A percentile compares a stretch with the other conserved stretches of the same genome.
These are phyloP conservation scores for Dioctria linearis DNA, from an alignment of 2,888 invertebrate species.

Conservation along the genomic window DNA sequence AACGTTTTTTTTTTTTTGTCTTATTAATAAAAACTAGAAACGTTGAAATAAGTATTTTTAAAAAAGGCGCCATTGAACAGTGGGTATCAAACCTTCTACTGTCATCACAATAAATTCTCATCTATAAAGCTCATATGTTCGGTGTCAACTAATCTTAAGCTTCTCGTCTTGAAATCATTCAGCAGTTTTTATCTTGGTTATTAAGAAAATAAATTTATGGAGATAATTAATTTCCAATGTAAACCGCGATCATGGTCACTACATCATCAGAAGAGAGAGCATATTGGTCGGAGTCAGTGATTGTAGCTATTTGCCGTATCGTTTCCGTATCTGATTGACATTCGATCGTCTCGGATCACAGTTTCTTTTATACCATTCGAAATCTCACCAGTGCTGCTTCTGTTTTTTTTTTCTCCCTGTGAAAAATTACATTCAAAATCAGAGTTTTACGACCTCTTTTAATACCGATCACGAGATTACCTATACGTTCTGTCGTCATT, in stretches of 20 bases:
- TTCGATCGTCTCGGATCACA: slow-evolving; percentile 15
- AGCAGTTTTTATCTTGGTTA: slow-evolving; percentile 12
- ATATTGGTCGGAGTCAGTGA: no score
- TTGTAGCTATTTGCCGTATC: background rate
- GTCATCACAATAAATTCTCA: background rate
- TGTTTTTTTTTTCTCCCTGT: background rate
- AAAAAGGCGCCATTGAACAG: background rate
- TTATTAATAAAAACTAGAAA: slow-evolving; percentile 10
- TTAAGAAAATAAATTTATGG: slow-evolving; percentile 24
- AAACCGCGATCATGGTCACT: slow-evolving; percentile 4
- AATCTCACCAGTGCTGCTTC: background rate
- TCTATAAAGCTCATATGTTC: background rate
- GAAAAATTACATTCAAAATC: slow-evolving; percentile 3
- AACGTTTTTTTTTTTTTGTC: background rate
- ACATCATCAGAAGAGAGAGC: background rate
- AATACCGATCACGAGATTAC: slow-evolving; percentile 4
- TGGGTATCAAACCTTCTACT: background rate
- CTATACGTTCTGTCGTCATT: slow-evolving; percentile 3
- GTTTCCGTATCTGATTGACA: slow-evolving; percentile 36
- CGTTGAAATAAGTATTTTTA: background rate
- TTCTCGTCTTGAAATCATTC: slow-evolving; percentile 20
- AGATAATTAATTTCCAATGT: slow-evolving; percentile 26
- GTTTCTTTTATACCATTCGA: background rate
- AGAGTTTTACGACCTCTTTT: slow-evolving; percentile 1
- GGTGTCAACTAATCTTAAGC: background rate